phyloP scores from a whole-genome alignment of 2,113 vertebrate genomes.

The Butastur rufipennis region DNA sequence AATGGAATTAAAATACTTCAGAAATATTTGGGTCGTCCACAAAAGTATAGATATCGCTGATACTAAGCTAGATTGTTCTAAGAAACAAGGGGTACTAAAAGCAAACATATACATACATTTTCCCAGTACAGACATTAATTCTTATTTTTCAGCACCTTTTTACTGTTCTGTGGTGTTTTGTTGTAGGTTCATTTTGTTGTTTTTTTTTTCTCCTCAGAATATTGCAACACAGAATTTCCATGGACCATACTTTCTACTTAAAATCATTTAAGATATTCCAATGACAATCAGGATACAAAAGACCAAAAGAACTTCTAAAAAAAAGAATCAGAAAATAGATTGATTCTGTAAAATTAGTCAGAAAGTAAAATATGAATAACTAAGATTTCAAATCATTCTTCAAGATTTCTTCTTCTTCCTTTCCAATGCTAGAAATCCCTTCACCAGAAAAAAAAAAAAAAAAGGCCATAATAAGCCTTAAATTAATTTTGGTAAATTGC shows the following conservation, averaged over 20 bases:
- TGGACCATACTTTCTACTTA: background rate
- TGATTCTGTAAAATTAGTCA: background rate
- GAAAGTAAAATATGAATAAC: background rate
- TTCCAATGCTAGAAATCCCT: background rate
- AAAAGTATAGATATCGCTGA: background rate
- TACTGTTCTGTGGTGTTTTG: background rate
- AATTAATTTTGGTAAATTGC: background rate
- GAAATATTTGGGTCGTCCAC: background rate
- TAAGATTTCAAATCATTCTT: background rate
- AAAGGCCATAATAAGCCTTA: background rate
- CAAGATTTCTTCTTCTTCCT: background rate
- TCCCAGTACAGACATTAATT: background rate
- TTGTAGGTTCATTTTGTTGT: background rate
- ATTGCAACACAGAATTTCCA: background rate
- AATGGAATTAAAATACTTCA: background rate
- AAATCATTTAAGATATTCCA: background rate
- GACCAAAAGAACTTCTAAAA: background rate
- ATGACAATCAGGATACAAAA: background rate
- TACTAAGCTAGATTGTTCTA: background rate
- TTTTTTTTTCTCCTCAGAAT: background rate
- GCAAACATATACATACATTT: background rate
- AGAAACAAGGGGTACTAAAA: background rate
- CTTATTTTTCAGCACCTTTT: background rate
- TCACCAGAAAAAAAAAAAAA: background rate
- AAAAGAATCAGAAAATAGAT: background rate